Percentiles rank a stretch among this genome's conserved stretches.
These are phyloP conservation scores for Phaetusa simplex DNA, from an alignment of 2,113 vertebrate genomes.

Conservation along the genomic window DNA sequence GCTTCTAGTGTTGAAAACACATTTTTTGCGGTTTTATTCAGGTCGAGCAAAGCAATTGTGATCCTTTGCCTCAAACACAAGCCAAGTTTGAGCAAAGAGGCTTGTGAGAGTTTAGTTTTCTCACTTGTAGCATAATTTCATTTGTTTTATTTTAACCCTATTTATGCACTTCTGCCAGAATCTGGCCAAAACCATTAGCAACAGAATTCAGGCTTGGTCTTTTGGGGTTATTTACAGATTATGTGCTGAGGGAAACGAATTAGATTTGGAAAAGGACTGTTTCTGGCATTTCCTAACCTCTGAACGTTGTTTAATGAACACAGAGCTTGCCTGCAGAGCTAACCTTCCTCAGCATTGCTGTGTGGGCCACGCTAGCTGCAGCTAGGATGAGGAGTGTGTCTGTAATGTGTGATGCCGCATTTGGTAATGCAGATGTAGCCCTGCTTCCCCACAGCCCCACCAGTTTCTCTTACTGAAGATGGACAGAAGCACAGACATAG, in stretches of 20 bases:
- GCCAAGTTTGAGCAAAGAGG: background rate
- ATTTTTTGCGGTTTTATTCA: background rate
- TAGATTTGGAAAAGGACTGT: background rate
- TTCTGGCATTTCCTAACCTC: background rate
- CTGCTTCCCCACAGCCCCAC: background rate
- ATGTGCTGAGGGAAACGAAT: background rate
- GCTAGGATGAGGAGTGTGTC: background rate
- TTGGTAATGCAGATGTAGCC: background rate
- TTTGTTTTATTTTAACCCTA: background rate
- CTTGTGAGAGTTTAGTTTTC: background rate
- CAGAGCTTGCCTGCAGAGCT: background rate
- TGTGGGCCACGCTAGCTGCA: background rate
- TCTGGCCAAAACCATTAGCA: background rate
- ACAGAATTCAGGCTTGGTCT: background rate
- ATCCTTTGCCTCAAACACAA: background rate
- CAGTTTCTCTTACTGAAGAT: background rate
- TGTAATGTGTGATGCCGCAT: accelerated
- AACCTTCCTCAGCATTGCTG: background rate
- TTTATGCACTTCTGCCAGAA: background rate
- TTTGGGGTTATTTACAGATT: background rate
- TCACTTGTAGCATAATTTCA: background rate
- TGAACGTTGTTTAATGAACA: background rate
- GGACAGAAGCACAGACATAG: background rate
- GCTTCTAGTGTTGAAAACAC: background rate
- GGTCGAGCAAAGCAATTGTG: background rate